Percentiles rank a stretch among this genome's conserved stretches.
Conservation (phyloP, 2,797 vertebrate genomes). For the Smutsia temminckii region DNA sequence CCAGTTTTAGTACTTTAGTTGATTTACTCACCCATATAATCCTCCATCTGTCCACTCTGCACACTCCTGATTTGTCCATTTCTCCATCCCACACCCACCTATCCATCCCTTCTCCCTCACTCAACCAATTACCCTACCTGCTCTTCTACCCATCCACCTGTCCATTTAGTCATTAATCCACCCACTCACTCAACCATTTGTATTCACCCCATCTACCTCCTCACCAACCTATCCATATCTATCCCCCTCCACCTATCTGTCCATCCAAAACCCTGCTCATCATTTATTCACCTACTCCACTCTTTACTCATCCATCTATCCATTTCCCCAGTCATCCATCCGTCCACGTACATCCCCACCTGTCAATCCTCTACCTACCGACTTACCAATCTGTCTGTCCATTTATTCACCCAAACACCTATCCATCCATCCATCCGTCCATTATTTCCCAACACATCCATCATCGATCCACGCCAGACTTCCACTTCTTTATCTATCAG, state of each 20-base stretch:
- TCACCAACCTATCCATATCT: not conserved
- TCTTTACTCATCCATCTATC: not conserved
- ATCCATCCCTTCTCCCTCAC: not conserved
- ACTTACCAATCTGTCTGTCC: not conserved
- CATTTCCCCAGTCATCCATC: not conserved
- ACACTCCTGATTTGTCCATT: constrained; percentile 1
- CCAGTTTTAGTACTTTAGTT: not conserved
- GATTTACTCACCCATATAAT: not conserved
- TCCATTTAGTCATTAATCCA: not conserved
- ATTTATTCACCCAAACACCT: not conserved
- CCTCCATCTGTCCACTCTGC: constrained; percentile 10
- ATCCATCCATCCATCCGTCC: not conserved
- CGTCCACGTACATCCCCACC: not conserved
- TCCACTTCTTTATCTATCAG: constrained; percentile 28
- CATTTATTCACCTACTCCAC: not conserved
- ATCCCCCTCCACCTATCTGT: not conserved
- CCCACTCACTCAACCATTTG: not conserved
- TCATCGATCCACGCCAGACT: constrained; percentile 1
- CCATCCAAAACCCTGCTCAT: not conserved
- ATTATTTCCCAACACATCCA: not conserved
- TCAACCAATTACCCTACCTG: not conserved
- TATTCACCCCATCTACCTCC: not conserved
- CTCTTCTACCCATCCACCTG: not conserved
- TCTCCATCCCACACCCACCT: not conserved
- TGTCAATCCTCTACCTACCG: not conserved